Evolutionary conservation across 2,888 invertebrate genomes (phyloP).

Genomic region (Kuschelorhynchus macadamiae): DNA sequence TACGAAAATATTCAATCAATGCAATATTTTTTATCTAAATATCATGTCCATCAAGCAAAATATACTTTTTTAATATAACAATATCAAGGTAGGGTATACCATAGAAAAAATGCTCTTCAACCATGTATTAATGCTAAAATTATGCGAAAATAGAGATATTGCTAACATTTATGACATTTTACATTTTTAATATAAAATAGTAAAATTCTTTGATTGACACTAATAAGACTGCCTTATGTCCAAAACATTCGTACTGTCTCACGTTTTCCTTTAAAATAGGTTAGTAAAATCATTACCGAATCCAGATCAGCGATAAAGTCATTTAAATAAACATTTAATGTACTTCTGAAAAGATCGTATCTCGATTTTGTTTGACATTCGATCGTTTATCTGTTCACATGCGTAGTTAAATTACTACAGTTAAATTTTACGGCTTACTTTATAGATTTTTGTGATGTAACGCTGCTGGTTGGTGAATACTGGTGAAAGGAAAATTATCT

Average conservation of each 20-base stretch:
- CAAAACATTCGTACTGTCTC: constrained; percentile 8
- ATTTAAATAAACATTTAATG: constrained; percentile 49
- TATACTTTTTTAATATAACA: no score
- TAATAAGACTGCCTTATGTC: constrained; percentile 18
- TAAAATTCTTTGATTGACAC: constrained; percentile 23
- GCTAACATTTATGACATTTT: no score
- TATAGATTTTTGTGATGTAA: constrained; percentile 28
- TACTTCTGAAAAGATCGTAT: constrained; percentile 49
- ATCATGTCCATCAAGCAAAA: no score
- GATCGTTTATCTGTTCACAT: constrained; percentile 48
- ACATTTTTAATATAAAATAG: no score
- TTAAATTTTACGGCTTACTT: constrained; percentile 33
- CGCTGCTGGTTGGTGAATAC: background rate
- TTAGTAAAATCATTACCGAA: constrained; percentile 46
- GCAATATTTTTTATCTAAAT: no score
- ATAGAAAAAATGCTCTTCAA: no score
- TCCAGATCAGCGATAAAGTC: constrained; percentile 45
- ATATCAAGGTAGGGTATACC: no score
- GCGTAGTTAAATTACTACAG: constrained; percentile 27
- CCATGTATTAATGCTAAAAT: no score
- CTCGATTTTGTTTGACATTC: constrained; percentile 48
- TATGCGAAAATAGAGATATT: no score
- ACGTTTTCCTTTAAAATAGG: constrained; percentile 28
- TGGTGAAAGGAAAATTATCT: constrained; percentile 19
- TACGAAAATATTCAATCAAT: no score